A percentile compares a stretch with the other conserved stretches of the same genome.
phyloP scores from a whole-genome alignment of 2,113 vertebrate species.

The Labeo catla region DNA sequence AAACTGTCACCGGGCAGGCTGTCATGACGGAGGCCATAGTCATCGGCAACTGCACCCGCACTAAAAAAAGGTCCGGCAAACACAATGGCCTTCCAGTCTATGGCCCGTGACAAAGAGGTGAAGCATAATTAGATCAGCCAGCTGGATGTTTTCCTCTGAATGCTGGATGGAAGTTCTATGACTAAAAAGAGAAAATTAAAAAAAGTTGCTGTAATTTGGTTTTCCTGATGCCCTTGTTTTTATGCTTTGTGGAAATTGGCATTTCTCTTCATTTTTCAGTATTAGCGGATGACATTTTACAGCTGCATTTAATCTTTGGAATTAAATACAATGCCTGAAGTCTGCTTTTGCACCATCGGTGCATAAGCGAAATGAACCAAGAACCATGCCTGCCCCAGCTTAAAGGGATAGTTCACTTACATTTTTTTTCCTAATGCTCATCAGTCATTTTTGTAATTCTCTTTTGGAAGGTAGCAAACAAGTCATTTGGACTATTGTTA shows the following conservation, averaged over 20 bases:
- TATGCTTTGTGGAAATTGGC: neutral
- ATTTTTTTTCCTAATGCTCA: neutral
- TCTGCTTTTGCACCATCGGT: conserved; percentile 1
- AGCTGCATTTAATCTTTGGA: conserved; percentile 28
- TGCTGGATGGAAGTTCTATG: conserved; percentile 17
- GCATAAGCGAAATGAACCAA: neutral
- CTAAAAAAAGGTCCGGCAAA: conserved; percentile 32
- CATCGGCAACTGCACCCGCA: conserved; percentile 15
- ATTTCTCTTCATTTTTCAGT: conserved; percentile 20
- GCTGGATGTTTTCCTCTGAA: conserved; percentile 9
- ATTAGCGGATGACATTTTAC: neutral
- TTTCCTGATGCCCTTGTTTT: neutral
- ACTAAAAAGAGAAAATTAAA: conserved; percentile 3
- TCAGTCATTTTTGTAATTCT: neutral
- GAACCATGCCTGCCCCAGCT: neutral
- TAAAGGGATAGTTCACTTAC: neutral
- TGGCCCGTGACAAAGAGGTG: conserved; percentile 24
- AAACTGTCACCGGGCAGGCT: conserved; percentile 40
- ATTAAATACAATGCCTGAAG: neutral
- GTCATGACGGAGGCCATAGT: conserved; percentile 10
- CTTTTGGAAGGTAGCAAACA: neutral
- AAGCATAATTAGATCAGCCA: conserved; percentile 39
- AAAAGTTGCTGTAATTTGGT: neutral
- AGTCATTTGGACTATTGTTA: neutral
- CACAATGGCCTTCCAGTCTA: conserved; percentile 31